Base-by-base conservation (phyloP, 2,888 invertebrate genomes). In the Galerucella nymphaeae region DNA sequence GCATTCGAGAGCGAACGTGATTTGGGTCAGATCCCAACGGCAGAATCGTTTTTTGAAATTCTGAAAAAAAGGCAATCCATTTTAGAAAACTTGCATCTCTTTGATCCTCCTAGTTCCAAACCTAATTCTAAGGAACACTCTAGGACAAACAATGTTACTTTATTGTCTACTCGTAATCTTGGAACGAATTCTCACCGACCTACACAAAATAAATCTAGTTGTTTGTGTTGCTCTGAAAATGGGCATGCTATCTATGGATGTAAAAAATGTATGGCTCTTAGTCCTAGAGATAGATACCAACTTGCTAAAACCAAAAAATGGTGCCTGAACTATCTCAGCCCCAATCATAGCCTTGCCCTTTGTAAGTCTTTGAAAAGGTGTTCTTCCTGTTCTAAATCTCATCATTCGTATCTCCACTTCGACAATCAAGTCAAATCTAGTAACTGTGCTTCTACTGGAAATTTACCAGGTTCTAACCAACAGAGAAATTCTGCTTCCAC, bases 331-430 rank as follows among this genome's bases (percentile, higher is more conserved):
- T 66, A 41, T 55, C 30, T 66, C 10, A 41, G 53, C 3, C n/a
- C 5, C 6, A 53, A n/a, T 10, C 66, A 66, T 20, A 66, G 30
- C 9, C 16, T 66, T 2, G 16, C 5, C 3, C 2, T 16, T 2
- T 66, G 66, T 16, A 38, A 18, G 13, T 45, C 42, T 6, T 42
- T 53, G 5, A 66, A 58, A 11, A 42, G 38, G 2, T 66, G 66
- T 48, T 30, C 18, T 14, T 20, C 50, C 4, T 66, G 66, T 42
- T 14, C 16, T 3, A 66, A 50, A n/a, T 50, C 18, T 10, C 55
- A 55, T 41, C 57, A 66, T 55, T 42, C 55, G 13, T 20, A 53
- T 16, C 18, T 66, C 2, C 66, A 66, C n/a, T 53, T 65, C 8
- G 18, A 55, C 5, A 16, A 18, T 55, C 18, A 55, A 20, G n/a